Base-by-base conservation (phyloP, 2,113 vertebrate genomes). In the Siphamia tubifer region DNA sequence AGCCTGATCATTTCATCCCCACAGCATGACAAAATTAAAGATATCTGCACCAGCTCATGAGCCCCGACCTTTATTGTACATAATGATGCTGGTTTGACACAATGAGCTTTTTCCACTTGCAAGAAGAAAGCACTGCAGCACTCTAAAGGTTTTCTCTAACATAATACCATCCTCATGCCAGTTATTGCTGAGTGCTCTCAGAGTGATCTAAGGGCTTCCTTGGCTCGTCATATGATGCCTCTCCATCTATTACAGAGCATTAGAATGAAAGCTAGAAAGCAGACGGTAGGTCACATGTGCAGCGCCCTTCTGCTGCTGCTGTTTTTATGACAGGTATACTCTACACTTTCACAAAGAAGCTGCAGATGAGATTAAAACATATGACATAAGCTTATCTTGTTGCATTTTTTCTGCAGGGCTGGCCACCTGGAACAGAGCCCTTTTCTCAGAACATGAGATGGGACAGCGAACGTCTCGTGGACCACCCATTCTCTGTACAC, bases 131-230 rank as follows among this genome's bases (percentile, higher is more conserved):
- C 51, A 20, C 69, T 47, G 52, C 65, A 35, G 66, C 7, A 12
- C 60, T 58, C 38, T 27, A 17, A 72, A 68, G 56, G 28, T 52
- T 76, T 24, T 60, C 40, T 36, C 62, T 28, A 31, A 72, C 86
- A 68, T 48, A 60, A 83, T 73, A 85, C 68, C 66, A 31, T 68
- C 66, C 58, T 56, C 9, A 56, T 8, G 55, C 51, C 44, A 35
- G 66, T 82, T 80, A 79, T 65, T 70, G 74, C 63, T 74, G 77
- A 49, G 74, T 85, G 84, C 84, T 83, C 75, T 80, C 54, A 66
- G 62, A 74, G 82, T 79, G 68, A 82, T 83, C 63, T 68, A 48
- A 81, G 74, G 84, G 84, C 80, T 82, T 85, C 63, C 67, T 78
- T 11, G 36, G 30, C 69, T 57, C 16, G 58, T 85, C 73, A 89